Percentiles rank a stretch among this genome's conserved stretches.
These are phyloP conservation scores for Linepithema humile DNA, from an alignment of 1,140 invertebrate genomes.

Conservation along the genomic window DNA sequence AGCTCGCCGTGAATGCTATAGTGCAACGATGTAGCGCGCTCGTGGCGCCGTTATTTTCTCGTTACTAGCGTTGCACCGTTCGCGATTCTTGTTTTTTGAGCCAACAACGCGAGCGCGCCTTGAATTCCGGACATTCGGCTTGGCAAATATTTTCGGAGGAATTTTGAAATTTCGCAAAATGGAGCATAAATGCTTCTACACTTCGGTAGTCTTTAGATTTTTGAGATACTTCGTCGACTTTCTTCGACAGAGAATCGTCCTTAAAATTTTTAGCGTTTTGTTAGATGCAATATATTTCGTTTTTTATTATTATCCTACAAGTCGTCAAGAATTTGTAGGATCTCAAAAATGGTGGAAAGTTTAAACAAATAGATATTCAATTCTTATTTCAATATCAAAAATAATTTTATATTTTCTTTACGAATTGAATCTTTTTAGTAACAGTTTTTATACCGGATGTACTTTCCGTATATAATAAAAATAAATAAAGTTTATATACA, in stretches of 20 bases:
- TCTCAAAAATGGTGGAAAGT: neutral
- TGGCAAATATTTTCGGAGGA: slow-evolving; percentile 38
- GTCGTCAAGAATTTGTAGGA: neutral
- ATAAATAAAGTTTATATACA: slow-evolving; percentile 11
- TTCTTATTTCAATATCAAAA: neutral
- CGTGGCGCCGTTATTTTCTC: slow-evolving; percentile 47
- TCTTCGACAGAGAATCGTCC: neutral
- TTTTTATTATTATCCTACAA: too few species aligned
- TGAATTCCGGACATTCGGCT: slow-evolving; percentile 37
- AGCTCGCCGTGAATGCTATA: neutral
- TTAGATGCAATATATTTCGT: neutral
- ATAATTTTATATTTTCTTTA: neutral
- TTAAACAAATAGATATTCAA: neutral
- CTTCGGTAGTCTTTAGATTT: slow-evolving; percentile 21
- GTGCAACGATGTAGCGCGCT: slow-evolving; percentile 19
- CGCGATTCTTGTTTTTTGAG: slow-evolving; percentile 37
- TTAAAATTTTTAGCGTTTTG: neutral
- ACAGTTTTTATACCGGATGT: slow-evolving; percentile 7
- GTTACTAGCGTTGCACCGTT: slow-evolving; percentile 38
- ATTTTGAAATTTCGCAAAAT: slow-evolving; percentile 45
- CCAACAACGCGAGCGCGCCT: slow-evolving; percentile 6
- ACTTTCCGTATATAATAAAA: too few species aligned
- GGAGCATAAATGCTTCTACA: slow-evolving; percentile 2
- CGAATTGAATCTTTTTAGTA: neutral
- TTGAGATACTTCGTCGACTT: neutral